Evolutionary conservation across 2,888 invertebrate species (phyloP), one percentile per base, ranked within the genome.

Genomic region (Argynnis bischoffii): DNA sequence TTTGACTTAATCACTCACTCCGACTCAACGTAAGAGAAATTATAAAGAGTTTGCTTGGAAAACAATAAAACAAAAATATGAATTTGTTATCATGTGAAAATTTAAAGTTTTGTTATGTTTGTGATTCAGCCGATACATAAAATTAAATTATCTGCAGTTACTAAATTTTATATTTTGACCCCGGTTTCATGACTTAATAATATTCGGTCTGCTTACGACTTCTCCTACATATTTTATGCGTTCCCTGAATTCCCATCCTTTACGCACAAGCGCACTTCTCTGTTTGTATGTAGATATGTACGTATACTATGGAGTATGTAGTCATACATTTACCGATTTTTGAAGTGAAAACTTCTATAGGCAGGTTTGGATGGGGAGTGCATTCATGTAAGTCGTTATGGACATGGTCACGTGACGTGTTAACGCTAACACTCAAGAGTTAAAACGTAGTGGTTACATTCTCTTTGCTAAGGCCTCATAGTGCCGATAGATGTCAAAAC

Each of bases 211-310:
- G 76, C 71, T 75, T 74, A 71, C 76, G 68, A 47, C 48, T 64
- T 71, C 73, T 76, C 73, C 66, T 84, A 75, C 77, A 84, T 84
- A 81, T 81, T 84, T 82, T 79, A 86, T 79, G 75, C 72, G 75
- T 67, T 73, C 77, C 64, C 78, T 81, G 76, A 77, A 77, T 78
- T 79, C 70, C 70, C 48, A 55, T 66, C 48, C 60, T 61, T 53
- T 41, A 60, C 53, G 26, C 54, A 51, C 53, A 50, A 41, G 35
- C 41, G n/a, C 31, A 50, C n/a, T 55, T 69, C 48, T 63, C 55
- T 60, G 26, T 48, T 13, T 47, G 35, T 41, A 41, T 11, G 11
- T 41, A 41, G 8, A 11, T 41, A 41, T 0, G 2, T 41, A 41
- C 11, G 8, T 41, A 41, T 11, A 41, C 11, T 41, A 2, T 41